phyloP scores from a whole-genome alignment of 2,113 vertebrate genomes.

The Caranx melampygus region DNA sequence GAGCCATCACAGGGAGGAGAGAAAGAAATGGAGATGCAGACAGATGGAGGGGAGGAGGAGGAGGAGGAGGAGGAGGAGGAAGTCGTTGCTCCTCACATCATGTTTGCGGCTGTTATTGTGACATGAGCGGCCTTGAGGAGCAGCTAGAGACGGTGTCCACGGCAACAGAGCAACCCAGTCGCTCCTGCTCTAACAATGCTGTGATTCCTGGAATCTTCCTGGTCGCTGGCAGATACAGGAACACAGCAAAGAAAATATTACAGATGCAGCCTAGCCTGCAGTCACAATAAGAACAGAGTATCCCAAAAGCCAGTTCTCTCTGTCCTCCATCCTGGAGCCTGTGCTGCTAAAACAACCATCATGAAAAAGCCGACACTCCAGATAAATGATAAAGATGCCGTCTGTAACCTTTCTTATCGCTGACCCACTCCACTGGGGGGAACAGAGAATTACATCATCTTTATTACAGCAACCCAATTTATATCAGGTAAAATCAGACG shows the following conservation, averaged over 20 bases:
- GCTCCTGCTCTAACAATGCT: conserved; percentile 41
- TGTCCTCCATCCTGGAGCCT: background rate
- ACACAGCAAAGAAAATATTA: conserved; percentile 20
- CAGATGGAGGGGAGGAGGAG: conserved; percentile 27
- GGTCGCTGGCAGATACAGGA: conserved; percentile 44
- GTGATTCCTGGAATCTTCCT: conserved; percentile 48
- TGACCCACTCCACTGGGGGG: background rate
- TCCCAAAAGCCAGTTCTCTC: background rate
- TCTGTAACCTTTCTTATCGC: background rate
- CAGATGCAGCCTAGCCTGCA: background rate
- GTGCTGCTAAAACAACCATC: background rate
- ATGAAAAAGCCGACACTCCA: background rate
- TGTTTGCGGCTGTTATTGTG: conserved; percentile 67
- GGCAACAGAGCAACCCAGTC: conserved; percentile 69
- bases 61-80: conserved; percentile 32
- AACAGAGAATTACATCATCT: conserved; percentile 4
- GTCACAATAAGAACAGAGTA: conserved; percentile 1
- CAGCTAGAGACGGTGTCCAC: conserved; percentile 74
- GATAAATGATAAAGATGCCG: background rate
- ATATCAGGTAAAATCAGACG: conserved; percentile 7
- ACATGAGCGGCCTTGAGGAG: conserved; percentile 73
- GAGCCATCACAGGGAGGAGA: conserved; percentile 40
- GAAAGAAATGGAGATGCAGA: conserved; percentile 21
- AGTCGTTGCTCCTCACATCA: conserved; percentile 35
- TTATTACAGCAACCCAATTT: background rate